Conservation (phyloP, 2,888 invertebrate species). For the Morinoia aosen region DNA sequence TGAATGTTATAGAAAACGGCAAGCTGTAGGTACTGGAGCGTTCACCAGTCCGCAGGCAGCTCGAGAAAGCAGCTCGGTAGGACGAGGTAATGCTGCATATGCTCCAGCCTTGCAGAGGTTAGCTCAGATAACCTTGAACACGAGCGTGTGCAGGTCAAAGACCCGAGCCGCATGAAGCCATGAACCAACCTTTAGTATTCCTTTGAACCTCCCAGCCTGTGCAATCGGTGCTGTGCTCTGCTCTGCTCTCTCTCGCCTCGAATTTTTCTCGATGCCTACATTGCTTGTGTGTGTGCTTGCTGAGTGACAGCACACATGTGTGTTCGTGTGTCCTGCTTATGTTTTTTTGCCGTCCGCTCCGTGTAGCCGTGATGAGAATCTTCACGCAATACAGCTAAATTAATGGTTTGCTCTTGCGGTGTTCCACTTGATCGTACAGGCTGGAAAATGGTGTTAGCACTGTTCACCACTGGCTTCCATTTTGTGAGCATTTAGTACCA, state of each 20-base stretch:
- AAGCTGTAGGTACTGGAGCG: background rate
- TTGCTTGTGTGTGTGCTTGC: background rate
- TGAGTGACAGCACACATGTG: background rate
- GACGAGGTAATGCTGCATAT: conserved; percentile 20
- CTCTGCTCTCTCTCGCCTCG: background rate
- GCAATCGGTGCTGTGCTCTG: conserved; percentile 27
- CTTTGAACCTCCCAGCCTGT: conserved; percentile 31
- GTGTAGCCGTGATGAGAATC: background rate
- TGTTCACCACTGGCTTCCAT: background rate
- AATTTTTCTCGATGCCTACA: background rate
- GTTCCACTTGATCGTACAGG: background rate
- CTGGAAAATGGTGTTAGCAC: background rate
- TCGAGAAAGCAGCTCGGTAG: background rate
- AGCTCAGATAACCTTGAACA: conserved; percentile 47
- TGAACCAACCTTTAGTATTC: conserved; percentile 46
- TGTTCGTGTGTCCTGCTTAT: background rate
- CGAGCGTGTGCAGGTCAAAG: conserved; percentile 49
- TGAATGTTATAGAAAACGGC: background rate
- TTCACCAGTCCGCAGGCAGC: background rate
- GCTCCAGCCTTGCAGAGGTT: conserved; percentile 32
- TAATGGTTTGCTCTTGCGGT: background rate
- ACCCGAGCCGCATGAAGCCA: conserved; percentile 31
- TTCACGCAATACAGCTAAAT: background rate
- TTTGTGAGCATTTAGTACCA: background rate
- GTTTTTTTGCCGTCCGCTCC: background rate